Evolutionary conservation across 2,113 vertebrate species (phyloP), one percentile per base, ranked within the genome.

Genomic region (Strigops habroptila): DNA sequence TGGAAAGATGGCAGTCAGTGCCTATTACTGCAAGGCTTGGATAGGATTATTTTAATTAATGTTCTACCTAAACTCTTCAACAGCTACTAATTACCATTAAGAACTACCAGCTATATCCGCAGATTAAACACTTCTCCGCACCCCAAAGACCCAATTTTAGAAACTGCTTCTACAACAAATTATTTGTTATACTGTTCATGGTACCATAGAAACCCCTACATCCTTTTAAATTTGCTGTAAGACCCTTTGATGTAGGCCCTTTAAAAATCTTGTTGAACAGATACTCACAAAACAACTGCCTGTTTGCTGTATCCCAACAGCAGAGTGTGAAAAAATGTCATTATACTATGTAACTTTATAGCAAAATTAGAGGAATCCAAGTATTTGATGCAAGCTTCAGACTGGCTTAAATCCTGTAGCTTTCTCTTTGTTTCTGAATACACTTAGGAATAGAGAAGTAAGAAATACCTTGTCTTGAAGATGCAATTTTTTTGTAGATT

Each of bases 21-120:
- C 73, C 90, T 90, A 93, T 77, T 95, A 82, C 3, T 93, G n/a
- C 75, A 97, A 95, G 68, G 85, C 37, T 88, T 86, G 44, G 59
- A 85, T 49, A 31, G n/a, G 51, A 74, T 94, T 94, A 95, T 87
- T 93, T 95, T 91, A 96, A 94, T 85, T 83, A 92, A 87, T 67
- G 62, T 73, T 91, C 93, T 85, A 91, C 83, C 60, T 88, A 93
- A 95, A 96, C 35, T 88, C 57, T 74, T 93, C 83, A 95, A 89
- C 83, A 89, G 78, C 51, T 94, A 89, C 90, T 95, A 95, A 95
- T 95, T 94, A 88, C 75, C 74, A 81, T 76, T 83, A 93, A 92
- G 69, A 93, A 95, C 86, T 76, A 81, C 46, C 86, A 90, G 55
- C 83, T 84, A 86, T 73, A 91, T 82, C 71, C 7, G 1, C 86